A percentile compares a stretch with the other conserved stretches of the same genome.
These are phyloP conservation scores for Cinclus mexicanus DNA, from an alignment of 2,113 vertebrate genomes.

Conservation along the genomic window DNA sequence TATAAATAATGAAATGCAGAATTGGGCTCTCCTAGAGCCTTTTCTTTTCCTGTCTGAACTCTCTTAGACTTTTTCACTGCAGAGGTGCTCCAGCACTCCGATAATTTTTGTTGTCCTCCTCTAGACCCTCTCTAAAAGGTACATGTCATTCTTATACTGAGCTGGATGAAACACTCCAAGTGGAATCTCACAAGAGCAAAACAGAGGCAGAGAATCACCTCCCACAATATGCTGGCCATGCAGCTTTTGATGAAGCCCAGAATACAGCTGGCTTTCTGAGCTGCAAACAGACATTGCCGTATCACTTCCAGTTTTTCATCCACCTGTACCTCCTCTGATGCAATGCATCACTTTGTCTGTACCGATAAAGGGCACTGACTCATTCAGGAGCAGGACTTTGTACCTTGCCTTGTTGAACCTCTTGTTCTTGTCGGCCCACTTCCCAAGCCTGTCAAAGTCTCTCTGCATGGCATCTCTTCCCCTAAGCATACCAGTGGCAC, in stretches of 20 bases:
- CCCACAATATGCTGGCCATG: not conserved
- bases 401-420: not conserved
- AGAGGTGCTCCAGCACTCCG: not conserved
- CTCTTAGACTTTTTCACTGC: not conserved
- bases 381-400: not conserved
- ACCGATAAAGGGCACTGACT: not conserved
- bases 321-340: not conserved
- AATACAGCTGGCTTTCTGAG: fast-evolving
- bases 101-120: not conserved
- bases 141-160: not conserved
- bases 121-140: not conserved
- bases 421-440: not conserved
- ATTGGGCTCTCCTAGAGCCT: not conserved
- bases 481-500: not conserved
- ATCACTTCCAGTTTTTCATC: not conserved
- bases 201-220: not conserved
- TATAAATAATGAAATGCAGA: not conserved
- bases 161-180: not conserved
- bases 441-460: not conserved
- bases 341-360: not conserved
- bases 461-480: not conserved
- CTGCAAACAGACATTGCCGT: not conserved
- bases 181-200: not conserved
- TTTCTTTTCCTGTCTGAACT: not conserved
- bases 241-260: not conserved